Conservation (phyloP, 2,113 vertebrate genomes). For the Urocitellus parryii region DNA sequence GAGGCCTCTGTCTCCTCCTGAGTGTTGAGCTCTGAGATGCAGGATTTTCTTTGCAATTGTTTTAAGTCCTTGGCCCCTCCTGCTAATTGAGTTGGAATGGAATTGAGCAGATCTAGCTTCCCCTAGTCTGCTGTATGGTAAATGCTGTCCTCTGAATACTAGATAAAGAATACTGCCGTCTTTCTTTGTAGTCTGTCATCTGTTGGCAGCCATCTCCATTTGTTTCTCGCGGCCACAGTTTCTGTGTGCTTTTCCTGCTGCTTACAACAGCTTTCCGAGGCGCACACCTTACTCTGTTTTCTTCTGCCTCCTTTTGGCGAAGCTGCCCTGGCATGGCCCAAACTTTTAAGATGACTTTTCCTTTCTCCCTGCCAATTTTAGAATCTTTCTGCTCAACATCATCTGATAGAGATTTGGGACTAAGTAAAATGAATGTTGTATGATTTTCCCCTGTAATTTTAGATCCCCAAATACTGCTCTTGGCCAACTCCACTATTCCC, state of each 20-base stretch:
- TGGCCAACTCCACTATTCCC: constrained; percentile 71
- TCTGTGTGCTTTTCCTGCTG: neutral
- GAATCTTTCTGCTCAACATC: constrained; percentile 76
- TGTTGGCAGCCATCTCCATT: neutral
- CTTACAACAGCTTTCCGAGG: neutral
- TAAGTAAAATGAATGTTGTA: constrained; percentile 72
- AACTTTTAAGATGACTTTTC: constrained; percentile 67
- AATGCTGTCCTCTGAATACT: neutral
- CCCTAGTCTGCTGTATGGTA: neutral
- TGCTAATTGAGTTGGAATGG: neutral
- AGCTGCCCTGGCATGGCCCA: constrained; percentile 64
- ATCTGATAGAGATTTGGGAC: constrained; percentile 80
- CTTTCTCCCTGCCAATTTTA: constrained; percentile 74
- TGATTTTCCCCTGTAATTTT: constrained; percentile 80
- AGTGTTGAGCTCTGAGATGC: neutral
- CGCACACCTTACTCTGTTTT: constrained; percentile 9
- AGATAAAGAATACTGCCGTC: neutral
- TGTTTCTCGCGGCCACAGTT: neutral
- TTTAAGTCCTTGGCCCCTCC: neutral
- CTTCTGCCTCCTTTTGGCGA: neutral
- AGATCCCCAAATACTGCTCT: constrained; percentile 72
- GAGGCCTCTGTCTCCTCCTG: neutral
- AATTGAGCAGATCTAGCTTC: neutral
- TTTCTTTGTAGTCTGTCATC: neutral
- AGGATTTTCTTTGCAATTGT: neutral